phyloP scores from a whole-genome alignment of 1,140 invertebrate species.

The Lucilia cuprina region DNA sequence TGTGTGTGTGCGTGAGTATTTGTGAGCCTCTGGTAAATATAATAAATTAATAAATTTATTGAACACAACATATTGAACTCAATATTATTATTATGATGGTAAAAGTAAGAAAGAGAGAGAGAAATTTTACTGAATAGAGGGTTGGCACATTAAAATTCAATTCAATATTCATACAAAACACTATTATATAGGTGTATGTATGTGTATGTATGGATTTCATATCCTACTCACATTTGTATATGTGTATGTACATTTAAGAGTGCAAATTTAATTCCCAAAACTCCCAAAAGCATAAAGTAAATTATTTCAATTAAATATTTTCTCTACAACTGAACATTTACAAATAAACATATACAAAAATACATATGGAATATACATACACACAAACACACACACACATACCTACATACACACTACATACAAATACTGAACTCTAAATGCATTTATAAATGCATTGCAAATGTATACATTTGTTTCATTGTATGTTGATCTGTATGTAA shows the following conservation, averaged over 20 bases:
- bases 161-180: not conserved
- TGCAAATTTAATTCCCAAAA: constrained; percentile 30
- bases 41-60: constrained; percentile 17
- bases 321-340: not conserved
- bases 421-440: not conserved
- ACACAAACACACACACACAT: not conserved
- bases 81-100: not conserved
- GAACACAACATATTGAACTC: constrained; percentile 17
- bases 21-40: not conserved
- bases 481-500: not conserved
- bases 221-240: not conserved
- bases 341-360: not conserved
- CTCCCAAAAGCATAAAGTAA: constrained; percentile 33
- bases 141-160: constrained; percentile 14
- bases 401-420: not conserved
- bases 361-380: not conserved
- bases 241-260: not conserved
- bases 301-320: constrained; percentile 35
- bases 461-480: not conserved
- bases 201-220: too few species aligned
- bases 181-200: not conserved
- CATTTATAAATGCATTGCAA: not conserved
- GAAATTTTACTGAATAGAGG: not conserved
- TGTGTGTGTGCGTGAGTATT: not conserved
- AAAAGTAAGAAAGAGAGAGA: not conserved